phyloP scores from a whole-genome alignment of 2,113 vertebrate genomes.

The Saccopteryx bilineata region DNA sequence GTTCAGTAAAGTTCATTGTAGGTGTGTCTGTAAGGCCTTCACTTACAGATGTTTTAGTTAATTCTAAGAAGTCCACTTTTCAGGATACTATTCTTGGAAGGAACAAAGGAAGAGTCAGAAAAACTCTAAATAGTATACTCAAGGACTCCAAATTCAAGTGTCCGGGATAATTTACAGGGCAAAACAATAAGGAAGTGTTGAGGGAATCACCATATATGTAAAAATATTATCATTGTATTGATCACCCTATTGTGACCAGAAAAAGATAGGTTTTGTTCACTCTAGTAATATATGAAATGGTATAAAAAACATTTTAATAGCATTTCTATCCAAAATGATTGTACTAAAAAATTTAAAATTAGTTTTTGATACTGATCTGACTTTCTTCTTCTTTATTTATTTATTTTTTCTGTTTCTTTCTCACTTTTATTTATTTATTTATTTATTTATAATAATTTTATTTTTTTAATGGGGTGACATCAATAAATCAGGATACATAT shows the following conservation, averaged over 20 bases:
- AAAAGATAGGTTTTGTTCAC: background rate
- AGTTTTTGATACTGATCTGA: background rate
- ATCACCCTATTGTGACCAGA: background rate
- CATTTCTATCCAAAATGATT: conserved; percentile 21
- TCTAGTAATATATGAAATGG: background rate
- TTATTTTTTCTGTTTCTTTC: too few species aligned
- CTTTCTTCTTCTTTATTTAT: background rate
- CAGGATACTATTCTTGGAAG: background rate
- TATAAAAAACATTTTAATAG: conserved; percentile 1
- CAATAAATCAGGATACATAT: too few species aligned
- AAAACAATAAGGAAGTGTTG: background rate
- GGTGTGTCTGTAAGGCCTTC: background rate
- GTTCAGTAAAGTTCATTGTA: background rate
- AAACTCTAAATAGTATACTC: background rate
- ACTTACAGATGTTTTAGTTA: background rate
- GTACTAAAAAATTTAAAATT: background rate
- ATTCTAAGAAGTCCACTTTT: conserved; percentile 4
- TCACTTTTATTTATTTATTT: too few species aligned
- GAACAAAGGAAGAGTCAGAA: background rate
- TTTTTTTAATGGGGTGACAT: too few species aligned
- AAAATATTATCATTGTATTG: conserved; percentile 9
- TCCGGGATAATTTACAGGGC: background rate
- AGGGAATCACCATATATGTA: background rate
- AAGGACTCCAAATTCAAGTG: background rate
- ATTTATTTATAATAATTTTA: too few species aligned